Percentiles rank a stretch among this genome's conserved stretches.
These are phyloP conservation scores for Dallia pectoralis DNA, from an alignment of 2,797 vertebrate species.

Conservation along the genomic window DNA sequence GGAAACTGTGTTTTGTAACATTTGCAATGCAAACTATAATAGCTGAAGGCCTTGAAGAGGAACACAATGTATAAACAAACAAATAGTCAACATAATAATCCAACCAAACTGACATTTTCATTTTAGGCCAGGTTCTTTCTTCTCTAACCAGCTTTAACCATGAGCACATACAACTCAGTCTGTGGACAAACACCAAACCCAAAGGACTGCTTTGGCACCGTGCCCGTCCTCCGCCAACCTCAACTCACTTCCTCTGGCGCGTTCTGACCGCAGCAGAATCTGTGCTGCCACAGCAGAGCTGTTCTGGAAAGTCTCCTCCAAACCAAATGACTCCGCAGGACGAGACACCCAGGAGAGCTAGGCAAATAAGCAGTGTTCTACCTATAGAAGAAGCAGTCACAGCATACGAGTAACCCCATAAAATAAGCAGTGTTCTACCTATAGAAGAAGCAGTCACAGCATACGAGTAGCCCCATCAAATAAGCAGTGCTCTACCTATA, in stretches of 20 bases:
- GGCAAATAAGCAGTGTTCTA: constrained; percentile 46
- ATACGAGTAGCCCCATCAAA: too few relatives aligned
- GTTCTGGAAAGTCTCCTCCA: constrained; percentile 66
- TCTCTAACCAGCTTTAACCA: neutral
- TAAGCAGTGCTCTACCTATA: constrained; percentile 71
- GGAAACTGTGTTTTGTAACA: neutral
- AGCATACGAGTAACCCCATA: constrained; percentile 85
- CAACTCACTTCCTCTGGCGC: constrained; percentile 9
- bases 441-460: constrained; percentile 87
- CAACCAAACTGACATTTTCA: too few relatives aligned
- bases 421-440: constrained; percentile 62
- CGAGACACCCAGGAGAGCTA: constrained; percentile 33
- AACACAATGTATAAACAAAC: constrained; percentile 63
- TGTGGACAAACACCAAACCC: too few relatives aligned
- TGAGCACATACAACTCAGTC: too few relatives aligned
- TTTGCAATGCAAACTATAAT: constrained; percentile 35
- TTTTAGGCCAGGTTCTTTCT: constrained; percentile 15
- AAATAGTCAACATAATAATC: constrained; percentile 51
- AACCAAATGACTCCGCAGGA: constrained; percentile 43
- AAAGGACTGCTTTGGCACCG: constrained; percentile 19
- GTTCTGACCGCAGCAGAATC: constrained; percentile 65
- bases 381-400: constrained; percentile 87
- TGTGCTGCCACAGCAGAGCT: constrained; percentile 55
- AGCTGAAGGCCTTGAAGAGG: constrained; percentile 30
- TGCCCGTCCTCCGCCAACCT: constrained; percentile 26